phyloP scores from a whole-genome alignment of 2,888 invertebrate species.

The Andrena hattorfiana region DNA sequence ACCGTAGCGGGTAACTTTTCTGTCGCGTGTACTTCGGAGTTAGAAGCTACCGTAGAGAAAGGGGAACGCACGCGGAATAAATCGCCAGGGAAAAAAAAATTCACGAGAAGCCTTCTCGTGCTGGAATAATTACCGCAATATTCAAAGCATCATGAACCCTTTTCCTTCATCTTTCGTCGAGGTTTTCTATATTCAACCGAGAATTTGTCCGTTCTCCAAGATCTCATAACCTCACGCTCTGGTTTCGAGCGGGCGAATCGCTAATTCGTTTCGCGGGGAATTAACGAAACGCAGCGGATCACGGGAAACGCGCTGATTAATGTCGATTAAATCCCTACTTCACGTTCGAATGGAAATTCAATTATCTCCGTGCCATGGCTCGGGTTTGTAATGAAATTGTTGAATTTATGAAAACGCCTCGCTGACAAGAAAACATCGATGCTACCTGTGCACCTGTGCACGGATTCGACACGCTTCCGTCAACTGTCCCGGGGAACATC shows the following conservation, averaged over 20 bases:
- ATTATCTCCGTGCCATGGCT: neutral
- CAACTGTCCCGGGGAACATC: slow-evolving; percentile 9
- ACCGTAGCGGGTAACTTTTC: slow-evolving; percentile 44
- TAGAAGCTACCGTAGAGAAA: slow-evolving; percentile 22
- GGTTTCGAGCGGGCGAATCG: neutral
- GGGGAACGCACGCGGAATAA: slow-evolving; percentile 47
- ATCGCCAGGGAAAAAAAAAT: slow-evolving; percentile 39
- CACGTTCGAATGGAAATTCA: neutral
- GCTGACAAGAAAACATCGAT: slow-evolving; percentile 29
- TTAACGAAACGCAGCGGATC: neutral
- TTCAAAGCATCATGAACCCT: slow-evolving; percentile 8
- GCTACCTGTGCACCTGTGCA: too few species aligned
- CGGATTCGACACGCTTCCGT: slow-evolving; percentile 8
- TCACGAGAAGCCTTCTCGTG: slow-evolving; percentile 8
- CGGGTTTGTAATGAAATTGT: slow-evolving; percentile 25
- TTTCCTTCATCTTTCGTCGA: neutral
- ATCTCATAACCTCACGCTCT: too few species aligned
- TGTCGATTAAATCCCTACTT: neutral
- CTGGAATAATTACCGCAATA: slow-evolving; percentile 43
- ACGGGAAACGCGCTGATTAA: neutral
- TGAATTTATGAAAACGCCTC: neutral
- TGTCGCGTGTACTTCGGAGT: slow-evolving; percentile 43
- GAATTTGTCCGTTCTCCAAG: neutral
- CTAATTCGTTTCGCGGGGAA: neutral
- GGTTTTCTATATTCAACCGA: neutral